Evolutionary conservation across 2,113 vertebrate genomes (phyloP), one percentile per base, ranked within the genome.

Genomic region (Halcyon senegalensis): DNA sequence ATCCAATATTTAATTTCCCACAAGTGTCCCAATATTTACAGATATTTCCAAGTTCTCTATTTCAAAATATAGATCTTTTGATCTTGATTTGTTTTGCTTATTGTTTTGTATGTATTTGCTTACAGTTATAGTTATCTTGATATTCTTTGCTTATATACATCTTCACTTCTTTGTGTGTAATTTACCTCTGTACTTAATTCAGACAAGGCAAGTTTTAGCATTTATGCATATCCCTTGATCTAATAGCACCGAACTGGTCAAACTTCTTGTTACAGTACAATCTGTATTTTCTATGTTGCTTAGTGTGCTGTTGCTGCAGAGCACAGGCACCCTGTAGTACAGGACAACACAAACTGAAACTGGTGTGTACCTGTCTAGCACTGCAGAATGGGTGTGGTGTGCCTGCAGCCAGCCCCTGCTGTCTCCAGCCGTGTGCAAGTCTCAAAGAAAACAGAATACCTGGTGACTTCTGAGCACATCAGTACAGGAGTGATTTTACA

Each of bases 341-440:
- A 63, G 25, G 58, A 30, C 7, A 35, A 28, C 7, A 43, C 41
- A 23, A 7, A 9, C 37, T 35, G 27, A 39, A 56, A 12, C 4
- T 4, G 1, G 5, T 8, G 33, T 7, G 19, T 19, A 4, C 48
- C 48, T 10, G 48, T 24, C 24, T 63, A n/a, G 18, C 25, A 9
- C 9, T 39, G 53, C 39, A 8, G 24, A 8, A 27, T 6, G 5
- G 4, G 8, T 59, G n/a, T 10, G 1, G 1, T 1, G 3, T 72
- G 56, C 21, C 27, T 16, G 18, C 6, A 23, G 35, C 12, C 3
- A 15, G 23, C 12, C 28, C 9, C 11, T 41, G n/a, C 56, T 70
- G 8, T 15, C 28, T 41, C 31, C 35, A 75, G n/a, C 10, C 4
- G 6, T 1, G 4, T 10, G 21, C 4, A 15, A 5, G 3, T 30